phyloP scores from a whole-genome alignment of 2,797 vertebrate species.

The Petrocephalus sullivani region DNA sequence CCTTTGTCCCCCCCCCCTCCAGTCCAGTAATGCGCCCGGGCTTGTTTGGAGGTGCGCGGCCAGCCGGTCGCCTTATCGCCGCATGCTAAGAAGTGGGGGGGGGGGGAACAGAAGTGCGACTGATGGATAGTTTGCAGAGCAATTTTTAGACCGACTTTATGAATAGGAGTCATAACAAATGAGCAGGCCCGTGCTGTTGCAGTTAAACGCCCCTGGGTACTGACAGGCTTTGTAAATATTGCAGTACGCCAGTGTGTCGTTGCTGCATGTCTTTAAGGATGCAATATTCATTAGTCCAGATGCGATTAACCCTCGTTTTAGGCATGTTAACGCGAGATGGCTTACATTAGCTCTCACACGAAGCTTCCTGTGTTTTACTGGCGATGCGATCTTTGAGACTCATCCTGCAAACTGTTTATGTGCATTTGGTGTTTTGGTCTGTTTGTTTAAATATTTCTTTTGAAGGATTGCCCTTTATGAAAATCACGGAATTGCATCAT shows the following conservation, averaged over 20 bases:
- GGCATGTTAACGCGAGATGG: not conserved
- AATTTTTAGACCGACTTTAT: not conserved
- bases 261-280: not conserved
- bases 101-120: not conserved
- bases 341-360: not conserved
- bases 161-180: conserved; percentile 8
- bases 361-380: not conserved
- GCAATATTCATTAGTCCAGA: conserved; percentile 9
- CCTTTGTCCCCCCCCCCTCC: not conserved
- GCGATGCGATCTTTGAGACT: not conserved
- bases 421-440: not conserved
- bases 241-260: conserved; percentile 5
- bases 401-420: not conserved
- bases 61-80: not conserved
- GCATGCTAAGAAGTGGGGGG: not conserved
- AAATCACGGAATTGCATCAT: not conserved
- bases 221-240: not conserved
- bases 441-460: not conserved
- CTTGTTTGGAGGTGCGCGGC: not conserved
- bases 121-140: conserved; percentile 1
- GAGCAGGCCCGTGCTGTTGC: not conserved
- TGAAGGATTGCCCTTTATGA: not conserved
- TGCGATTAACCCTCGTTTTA: not conserved
- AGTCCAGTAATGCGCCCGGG: not conserved
- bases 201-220: conserved; percentile 12